Conservation (phyloP, 2,797 vertebrate species). For the Melanotaenia maccullochi region DNA sequence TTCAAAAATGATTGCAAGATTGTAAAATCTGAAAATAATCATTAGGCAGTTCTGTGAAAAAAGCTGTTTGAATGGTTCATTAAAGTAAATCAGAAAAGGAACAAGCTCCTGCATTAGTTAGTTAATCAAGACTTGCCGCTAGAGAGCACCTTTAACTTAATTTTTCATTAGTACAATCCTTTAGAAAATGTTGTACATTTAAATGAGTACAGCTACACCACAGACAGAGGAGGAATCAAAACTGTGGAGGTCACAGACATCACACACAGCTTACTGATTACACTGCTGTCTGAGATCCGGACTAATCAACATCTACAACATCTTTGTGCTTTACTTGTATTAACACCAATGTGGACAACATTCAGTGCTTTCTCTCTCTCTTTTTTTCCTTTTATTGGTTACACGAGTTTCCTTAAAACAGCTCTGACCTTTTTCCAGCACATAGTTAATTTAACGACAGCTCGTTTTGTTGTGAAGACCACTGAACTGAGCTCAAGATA, state of each 20-base stretch:
- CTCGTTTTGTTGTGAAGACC: not conserved
- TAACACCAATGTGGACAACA: constrained; percentile 6
- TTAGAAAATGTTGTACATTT: constrained; percentile 43
- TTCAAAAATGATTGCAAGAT: constrained; percentile 61
- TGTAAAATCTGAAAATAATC: constrained; percentile 63
- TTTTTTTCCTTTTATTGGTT: not conserved
- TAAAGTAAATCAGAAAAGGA: constrained; percentile 54
- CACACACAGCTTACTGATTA: constrained; percentile 49
- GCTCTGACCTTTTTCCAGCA: not conserved
- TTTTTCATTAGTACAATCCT: constrained; percentile 46
- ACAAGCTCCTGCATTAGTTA: constrained; percentile 54
- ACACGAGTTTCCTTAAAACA: not conserved
- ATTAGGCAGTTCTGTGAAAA: constrained; percentile 46
- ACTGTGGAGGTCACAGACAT: constrained; percentile 49
- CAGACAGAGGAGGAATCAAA: constrained; percentile 43
- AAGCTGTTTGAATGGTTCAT: constrained; percentile 61
- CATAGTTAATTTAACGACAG: not conserved
- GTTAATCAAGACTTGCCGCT: constrained; percentile 58
- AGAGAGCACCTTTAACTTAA: constrained; percentile 53
- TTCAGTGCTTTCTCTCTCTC: not conserved
- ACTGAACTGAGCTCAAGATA: not conserved
- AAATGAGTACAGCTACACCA: constrained; percentile 30
- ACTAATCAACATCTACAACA: constrained; percentile 39
- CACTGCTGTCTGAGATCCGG: constrained; percentile 26
- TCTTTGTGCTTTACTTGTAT: constrained; percentile 20